Conservation (phyloP, 2,888 invertebrate species). For the Conus canariensis region DNA sequence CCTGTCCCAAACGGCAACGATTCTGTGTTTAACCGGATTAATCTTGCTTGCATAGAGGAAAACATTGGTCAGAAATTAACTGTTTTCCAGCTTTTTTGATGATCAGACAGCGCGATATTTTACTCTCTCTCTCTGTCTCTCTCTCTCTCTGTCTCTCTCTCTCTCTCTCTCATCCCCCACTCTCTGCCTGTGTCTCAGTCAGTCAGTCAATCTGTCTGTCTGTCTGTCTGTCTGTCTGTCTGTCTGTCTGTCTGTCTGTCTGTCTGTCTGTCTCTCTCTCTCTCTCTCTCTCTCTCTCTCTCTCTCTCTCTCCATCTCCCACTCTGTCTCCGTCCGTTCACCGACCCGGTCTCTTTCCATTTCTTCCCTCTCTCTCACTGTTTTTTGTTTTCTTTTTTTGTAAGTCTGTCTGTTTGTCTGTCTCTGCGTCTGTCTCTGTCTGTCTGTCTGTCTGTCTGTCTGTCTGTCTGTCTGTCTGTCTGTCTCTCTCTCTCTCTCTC, state of each 20-base stretch:
- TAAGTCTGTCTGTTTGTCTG: not conserved
- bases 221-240: not conserved
- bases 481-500: slow-evolving; percentile 1
- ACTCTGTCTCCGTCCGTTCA: not conserved
- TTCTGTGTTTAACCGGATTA: too few relatives aligned
- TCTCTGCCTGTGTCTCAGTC: not conserved
- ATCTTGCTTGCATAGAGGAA: too few relatives aligned
- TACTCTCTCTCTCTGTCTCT: too few relatives aligned
- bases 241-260: not conserved
- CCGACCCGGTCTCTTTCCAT: not conserved
- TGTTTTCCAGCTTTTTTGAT: too few relatives aligned
- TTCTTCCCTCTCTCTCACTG: too few relatives aligned
- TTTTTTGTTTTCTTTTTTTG: not conserved
- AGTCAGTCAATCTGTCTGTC: not conserved
- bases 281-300: slow-evolving; percentile 8
- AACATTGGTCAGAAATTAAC: too few relatives aligned
- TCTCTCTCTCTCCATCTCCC: not conserved
- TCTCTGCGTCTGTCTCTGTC: too few relatives aligned
- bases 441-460: not conserved
- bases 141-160: too few relatives aligned
- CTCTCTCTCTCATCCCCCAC: not conserved
- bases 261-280: not conserved
- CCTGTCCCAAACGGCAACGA: too few relatives aligned
- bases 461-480: not conserved
- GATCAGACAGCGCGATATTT: too few relatives aligned